Evolutionary conservation across 2,113 vertebrate genomes (phyloP).

Genomic region (Sigmodon hispidus): DNA sequence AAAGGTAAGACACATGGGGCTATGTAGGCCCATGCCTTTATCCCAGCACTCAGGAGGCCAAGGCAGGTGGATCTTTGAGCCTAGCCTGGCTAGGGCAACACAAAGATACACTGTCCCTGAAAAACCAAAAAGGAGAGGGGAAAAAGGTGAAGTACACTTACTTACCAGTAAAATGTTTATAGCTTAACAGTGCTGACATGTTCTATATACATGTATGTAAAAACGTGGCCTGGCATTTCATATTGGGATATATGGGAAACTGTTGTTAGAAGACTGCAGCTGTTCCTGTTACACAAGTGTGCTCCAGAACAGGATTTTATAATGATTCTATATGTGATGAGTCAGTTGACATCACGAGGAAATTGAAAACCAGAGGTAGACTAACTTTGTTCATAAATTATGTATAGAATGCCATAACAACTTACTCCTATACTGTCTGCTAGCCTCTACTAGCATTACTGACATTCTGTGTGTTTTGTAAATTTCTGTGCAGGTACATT

Average conservation of each 20-base stretch:
- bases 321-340: not conserved
- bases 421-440: not conserved
- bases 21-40: fast-evolving
- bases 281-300: not conserved
- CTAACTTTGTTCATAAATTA: not conserved
- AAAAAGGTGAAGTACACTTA: not conserved
- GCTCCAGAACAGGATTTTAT: not conserved
- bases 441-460: not conserved
- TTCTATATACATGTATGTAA: too few relatives aligned
- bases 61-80: not conserved
- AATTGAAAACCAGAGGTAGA: not conserved
- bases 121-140: not conserved
- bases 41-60: not conserved
- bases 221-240: not conserved
- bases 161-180: not conserved
- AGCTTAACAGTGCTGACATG: not conserved
- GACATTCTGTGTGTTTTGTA: not conserved
- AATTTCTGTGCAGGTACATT: not conserved
- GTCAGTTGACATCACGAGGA: not conserved
- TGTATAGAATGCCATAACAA: not conserved
- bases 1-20: not conserved
- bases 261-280: not conserved
- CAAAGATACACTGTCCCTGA: not conserved
- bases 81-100: not conserved
- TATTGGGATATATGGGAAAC: not conserved